Evolutionary conservation across 2,888 invertebrate species (phyloP).

Genomic region (Phasia obesa): DNA sequence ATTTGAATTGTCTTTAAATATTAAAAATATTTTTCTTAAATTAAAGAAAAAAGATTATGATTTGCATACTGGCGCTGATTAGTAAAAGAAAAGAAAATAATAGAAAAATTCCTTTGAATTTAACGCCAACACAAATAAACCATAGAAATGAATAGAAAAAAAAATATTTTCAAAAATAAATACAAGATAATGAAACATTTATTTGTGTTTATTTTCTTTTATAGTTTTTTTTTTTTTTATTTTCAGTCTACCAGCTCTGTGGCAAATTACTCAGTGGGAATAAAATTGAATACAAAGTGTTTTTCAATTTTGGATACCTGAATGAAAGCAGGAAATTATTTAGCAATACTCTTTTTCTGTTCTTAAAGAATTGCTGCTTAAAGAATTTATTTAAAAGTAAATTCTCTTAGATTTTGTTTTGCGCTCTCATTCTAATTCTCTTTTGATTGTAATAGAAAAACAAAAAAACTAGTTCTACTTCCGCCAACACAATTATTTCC

Average conservation of each 20-base stretch:
- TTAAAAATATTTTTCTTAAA: conserved; percentile 16
- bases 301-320: background rate
- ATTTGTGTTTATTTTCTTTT: conserved; percentile 8
- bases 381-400: conserved; percentile 4
- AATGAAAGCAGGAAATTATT: conserved; percentile 17
- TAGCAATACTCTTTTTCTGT: background rate
- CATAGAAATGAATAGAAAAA: conserved; percentile 14
- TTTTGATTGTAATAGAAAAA: background rate
- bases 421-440: conserved; percentile 20
- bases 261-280: conserved; percentile 17
- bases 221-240: background rate
- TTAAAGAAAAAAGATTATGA: conserved; percentile 29
- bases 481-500: conserved; percentile 48
- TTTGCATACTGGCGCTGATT: conserved; percentile 3
- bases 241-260: background rate
- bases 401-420: conserved; percentile 3
- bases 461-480: conserved; percentile 16
- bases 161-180: conserved; percentile 30
- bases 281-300: background rate
- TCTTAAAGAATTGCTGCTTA: background rate
- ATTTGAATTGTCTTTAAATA: conserved; percentile 33
- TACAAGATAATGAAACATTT: conserved; percentile 38
- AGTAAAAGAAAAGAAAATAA: conserved; percentile 16
- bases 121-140: conserved; percentile 55
- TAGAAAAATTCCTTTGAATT: conserved; percentile 51